A percentile compares a stretch with the other conserved stretches of the same genome.
Conservation (phyloP, 2,113 vertebrate genomes). For the Piliocolobus tephrosceles region DNA sequence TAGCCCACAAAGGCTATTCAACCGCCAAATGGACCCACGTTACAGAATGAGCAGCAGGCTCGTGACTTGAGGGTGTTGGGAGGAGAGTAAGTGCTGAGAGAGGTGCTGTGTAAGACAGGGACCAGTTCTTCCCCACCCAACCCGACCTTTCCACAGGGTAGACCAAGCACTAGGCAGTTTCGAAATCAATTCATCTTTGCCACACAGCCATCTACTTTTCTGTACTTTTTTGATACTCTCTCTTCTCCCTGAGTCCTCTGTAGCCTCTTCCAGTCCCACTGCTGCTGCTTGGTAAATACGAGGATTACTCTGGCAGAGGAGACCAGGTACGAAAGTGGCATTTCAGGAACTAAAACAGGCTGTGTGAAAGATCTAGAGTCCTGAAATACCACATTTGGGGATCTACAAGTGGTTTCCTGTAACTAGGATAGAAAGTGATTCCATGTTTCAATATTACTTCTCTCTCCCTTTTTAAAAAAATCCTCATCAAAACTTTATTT, state of each 20-base stretch:
- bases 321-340: not conserved
- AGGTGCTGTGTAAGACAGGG: not conserved
- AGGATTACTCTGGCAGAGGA: not conserved
- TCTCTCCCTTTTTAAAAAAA: not conserved
- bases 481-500: not conserved
- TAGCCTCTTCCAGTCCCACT: not conserved
- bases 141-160: rapidly evolving
- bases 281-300: not conserved
- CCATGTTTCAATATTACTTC: not conserved
- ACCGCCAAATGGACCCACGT: not conserved
- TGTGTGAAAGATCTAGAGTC: not conserved
- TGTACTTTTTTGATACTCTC: not conserved
- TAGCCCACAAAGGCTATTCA: not conserved
- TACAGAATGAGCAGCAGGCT: not conserved
- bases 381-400: not conserved
- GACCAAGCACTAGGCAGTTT: not conserved
- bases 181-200: not conserved
- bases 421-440: not conserved
- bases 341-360: not conserved
- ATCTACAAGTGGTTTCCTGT: not conserved
- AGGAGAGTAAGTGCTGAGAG: not conserved
- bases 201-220: not conserved
- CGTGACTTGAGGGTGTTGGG: not conserved
- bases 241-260: not conserved
- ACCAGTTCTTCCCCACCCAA: not conserved